Evolutionary conservation across 2,113 vertebrate genomes (phyloP).

Genomic region (Tragulus kanchil): DNA sequence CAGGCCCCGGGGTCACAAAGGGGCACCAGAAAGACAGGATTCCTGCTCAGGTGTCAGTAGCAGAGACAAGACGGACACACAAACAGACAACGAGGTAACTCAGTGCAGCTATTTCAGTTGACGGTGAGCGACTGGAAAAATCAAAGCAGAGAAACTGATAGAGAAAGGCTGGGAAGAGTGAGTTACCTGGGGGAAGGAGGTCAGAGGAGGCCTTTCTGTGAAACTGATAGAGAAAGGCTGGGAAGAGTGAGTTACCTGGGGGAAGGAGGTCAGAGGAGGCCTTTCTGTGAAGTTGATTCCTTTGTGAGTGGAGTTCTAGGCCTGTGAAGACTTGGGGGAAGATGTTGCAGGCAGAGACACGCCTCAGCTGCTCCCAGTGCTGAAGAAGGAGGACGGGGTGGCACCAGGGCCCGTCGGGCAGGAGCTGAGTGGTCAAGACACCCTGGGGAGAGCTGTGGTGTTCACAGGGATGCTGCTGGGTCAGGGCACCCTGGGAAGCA

Average conservation of each 20-base stretch:
- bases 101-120: neutral
- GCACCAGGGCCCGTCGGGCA: neutral
- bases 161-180: neutral
- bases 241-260: neutral
- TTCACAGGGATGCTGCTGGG: neutral
- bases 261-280: neutral
- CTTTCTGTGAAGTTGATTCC: neutral
- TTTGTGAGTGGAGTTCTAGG: neutral
- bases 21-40: neutral
- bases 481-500: neutral
- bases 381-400: neutral
- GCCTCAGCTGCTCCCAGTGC: neutral
- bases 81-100: neutral
- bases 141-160: neutral
- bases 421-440: neutral
- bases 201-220: neutral
- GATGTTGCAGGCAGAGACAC: too few species aligned
- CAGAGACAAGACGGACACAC: neutral
- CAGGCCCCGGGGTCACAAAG: neutral
- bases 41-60: neutral
- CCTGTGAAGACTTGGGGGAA: neutral
- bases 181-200: neutral
- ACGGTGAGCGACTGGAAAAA: neutral
- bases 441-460: neutral
- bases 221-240: neutral